Conservation (phyloP, 2,888 invertebrate genomes). For the Pediacus dermestoides region DNA sequence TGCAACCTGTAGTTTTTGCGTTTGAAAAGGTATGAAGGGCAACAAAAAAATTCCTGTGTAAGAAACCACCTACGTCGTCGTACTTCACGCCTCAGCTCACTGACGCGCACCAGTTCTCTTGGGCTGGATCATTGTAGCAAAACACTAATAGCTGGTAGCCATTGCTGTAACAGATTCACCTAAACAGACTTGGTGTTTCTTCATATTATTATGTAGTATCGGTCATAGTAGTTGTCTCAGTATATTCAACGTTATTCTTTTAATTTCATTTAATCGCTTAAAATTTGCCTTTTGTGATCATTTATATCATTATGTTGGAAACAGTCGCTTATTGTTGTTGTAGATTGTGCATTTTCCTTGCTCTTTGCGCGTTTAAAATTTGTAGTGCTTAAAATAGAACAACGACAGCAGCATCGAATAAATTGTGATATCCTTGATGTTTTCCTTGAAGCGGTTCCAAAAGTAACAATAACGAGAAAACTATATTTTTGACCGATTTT, state of each 20-base stretch:
- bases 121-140: slow-evolving; percentile 45
- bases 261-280: too few relatives aligned
- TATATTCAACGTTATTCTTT: too few relatives aligned
- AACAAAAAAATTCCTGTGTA: too few relatives aligned
- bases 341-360: too few relatives aligned
- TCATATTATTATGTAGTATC: background rate
- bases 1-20: too few relatives aligned
- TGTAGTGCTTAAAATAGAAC: slow-evolving; percentile 3
- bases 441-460: background rate
- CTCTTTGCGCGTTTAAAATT: background rate
- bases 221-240: slow-evolving; percentile 6
- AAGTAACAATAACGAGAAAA: slow-evolving; percentile 2
- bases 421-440: background rate
- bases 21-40: too few relatives aligned
- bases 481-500: slow-evolving; percentile 9
- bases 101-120: slow-evolving; percentile 47
- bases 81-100: slow-evolving; percentile 25
- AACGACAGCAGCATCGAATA: slow-evolving; percentile 7
- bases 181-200: too few relatives aligned
- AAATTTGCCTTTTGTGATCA: too few relatives aligned
- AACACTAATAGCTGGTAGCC: slow-evolving; percentile 13
- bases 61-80: slow-evolving; percentile 5
- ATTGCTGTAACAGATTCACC: too few relatives aligned
- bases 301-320: too few relatives aligned
- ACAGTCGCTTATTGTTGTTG: too few relatives aligned